Evolutionary conservation across 2,888 invertebrate genomes (phyloP), one percentile per base, ranked within the genome.

Genomic region (Laspeyria flexula): DNA sequence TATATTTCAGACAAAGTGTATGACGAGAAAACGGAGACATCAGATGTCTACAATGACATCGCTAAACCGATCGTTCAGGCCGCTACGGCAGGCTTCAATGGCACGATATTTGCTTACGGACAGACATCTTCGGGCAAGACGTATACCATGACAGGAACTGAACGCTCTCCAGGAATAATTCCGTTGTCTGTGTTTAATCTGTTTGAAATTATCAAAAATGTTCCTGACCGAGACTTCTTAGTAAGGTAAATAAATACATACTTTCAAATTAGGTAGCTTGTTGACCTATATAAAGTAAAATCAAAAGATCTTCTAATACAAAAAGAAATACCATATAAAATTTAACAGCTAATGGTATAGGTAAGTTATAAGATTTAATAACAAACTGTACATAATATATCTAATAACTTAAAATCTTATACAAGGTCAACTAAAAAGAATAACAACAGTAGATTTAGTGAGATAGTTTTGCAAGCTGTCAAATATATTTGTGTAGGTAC

Each of bases 51-150:
- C 76, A 81, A 95, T 59, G 93, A 91, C 47, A 89, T 96, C 60
- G 96, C 95, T 0, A 93, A 94, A 66, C 95, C 96, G 0, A 95
- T 97, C 56, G 95, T 97, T 1, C 93, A 95, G 56, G 94, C 95
- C 0, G 94, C 95, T 0, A 90, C 96, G 10, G 93, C 94, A 57
- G 97, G 97, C 1, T 95, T 96, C 68, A 97, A 97, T 81, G 97
- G 97, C 1, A 98, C 98, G 0, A 95, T 98, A 61, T 97, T 98
- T 88, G 97, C 97, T 0, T 98, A 98, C 80, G 98, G 98, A 5
- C 98, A 98, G 83, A 98, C 97, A 3, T 96, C 97, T 0, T 97
- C 97, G 0, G 98, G 97, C 44, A 97, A 97, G 84, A 97, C 97
- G 0, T 95, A 95, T 71, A 97, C 97, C 0, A 96, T 97, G 95